These are phyloP conservation scores for Crocodylus rhombifer DNA, from an alignment of 2,797 vertebrate species.

Conservation along the genomic window DNA sequence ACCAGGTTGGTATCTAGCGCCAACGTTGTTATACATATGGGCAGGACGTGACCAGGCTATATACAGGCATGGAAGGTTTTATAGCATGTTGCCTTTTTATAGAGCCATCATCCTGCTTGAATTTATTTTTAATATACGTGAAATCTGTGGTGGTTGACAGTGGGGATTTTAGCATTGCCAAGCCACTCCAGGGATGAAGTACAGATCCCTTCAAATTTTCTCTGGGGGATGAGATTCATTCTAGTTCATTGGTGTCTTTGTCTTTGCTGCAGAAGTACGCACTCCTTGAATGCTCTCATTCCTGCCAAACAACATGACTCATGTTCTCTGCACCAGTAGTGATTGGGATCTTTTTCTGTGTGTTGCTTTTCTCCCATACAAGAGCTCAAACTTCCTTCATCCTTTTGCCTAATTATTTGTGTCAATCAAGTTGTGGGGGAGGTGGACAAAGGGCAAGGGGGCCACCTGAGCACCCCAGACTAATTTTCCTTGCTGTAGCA, in stretches of 20 bases:
- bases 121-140: not conserved
- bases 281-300: not conserved
- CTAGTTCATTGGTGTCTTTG: not conserved
- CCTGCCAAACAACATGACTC: not conserved
- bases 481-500: not conserved
- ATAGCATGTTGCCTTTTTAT: not conserved
- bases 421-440: not conserved
- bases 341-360: not conserved
- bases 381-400: not conserved
- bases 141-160: not conserved
- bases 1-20: not conserved
- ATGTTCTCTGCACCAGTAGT: not conserved
- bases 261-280: not conserved
- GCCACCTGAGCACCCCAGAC: no score
- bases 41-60: not conserved
- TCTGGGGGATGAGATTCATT: not conserved
- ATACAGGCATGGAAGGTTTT: not conserved
- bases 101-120: not conserved
- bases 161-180: not conserved
- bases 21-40: not conserved
- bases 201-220: conserved; percentile 3
- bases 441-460: no score
- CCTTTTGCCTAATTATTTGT: not conserved
- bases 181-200: not conserved
- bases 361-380: not conserved